A percentile compares a stretch with the other conserved stretches of the same genome.
phyloP scores from a whole-genome alignment of 2,888 invertebrate genomes.

The Folsomia candida region DNA sequence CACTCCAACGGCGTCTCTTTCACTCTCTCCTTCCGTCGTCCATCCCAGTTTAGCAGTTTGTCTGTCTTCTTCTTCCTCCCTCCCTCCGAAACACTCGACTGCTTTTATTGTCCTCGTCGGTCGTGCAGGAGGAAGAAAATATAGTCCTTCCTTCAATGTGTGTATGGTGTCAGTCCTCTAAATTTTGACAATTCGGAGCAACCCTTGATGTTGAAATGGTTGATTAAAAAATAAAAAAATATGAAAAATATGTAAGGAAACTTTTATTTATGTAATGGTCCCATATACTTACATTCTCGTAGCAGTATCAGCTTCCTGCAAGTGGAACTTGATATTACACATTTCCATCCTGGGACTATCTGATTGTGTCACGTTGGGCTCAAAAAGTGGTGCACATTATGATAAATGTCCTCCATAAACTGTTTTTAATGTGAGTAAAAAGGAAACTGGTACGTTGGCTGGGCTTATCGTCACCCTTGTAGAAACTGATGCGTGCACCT shows the following conservation, averaged over 20 bases:
- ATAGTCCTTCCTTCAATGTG: too few relatives aligned
- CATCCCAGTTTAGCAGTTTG: background rate
- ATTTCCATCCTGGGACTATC: background rate
- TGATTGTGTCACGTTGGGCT: background rate
- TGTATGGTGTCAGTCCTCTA: too few relatives aligned
- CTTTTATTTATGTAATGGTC: too few relatives aligned
- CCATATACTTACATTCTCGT: too few relatives aligned
- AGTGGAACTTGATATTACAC: background rate
- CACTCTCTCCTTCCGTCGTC: background rate
- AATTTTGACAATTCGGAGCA: too few relatives aligned
- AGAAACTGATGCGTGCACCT: background rate
- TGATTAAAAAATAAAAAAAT: too few relatives aligned
- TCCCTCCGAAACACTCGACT: too few relatives aligned
- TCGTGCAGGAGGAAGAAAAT: too few relatives aligned
- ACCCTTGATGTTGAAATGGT: too few relatives aligned
- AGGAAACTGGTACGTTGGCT: background rate
- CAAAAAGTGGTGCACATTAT: background rate
- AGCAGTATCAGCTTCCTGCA: too few relatives aligned
- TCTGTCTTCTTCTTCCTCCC: background rate
- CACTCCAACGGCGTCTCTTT: background rate
- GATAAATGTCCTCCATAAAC: constrained; percentile 13
- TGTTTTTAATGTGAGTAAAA: constrained; percentile 15
- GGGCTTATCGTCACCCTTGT: background rate
- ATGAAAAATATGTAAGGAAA: too few relatives aligned
- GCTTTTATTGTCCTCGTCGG: too few relatives aligned